Conservation (phyloP, 2,113 vertebrate genomes). For the Callipepla californica region DNA sequence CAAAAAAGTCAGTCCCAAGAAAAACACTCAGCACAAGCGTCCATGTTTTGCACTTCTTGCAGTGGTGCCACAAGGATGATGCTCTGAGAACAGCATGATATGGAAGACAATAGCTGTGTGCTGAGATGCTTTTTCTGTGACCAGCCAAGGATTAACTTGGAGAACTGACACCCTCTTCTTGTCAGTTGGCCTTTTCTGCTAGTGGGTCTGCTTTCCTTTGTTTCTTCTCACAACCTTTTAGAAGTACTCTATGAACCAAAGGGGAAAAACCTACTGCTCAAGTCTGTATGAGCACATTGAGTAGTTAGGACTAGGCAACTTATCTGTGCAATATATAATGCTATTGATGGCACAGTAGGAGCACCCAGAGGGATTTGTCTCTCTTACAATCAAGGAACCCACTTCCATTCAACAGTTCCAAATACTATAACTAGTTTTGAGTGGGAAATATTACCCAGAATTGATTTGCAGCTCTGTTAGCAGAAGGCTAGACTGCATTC, state of each 20-base stretch:
- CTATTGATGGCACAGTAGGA: not conserved
- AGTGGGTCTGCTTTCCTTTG: not conserved
- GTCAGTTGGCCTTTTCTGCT: accelerated
- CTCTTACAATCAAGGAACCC: not conserved
- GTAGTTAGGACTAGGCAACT: not conserved
- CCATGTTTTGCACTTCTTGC: not conserved
- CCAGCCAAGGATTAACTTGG: not conserved
- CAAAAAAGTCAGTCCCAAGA: not conserved
- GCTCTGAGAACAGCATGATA: not conserved
- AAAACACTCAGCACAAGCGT: not conserved
- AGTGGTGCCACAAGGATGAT: not conserved
- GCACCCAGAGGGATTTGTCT: not conserved
- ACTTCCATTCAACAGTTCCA: not conserved
- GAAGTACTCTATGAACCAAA: not conserved
- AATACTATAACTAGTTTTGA: not conserved
- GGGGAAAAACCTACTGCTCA: not conserved
- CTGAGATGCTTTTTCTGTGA: not conserved
- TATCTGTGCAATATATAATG: not conserved
- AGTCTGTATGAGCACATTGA: not conserved
- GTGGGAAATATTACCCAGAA: not conserved
- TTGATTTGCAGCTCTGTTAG: not conserved
- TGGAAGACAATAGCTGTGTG: not conserved
- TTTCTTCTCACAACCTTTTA: not conserved
- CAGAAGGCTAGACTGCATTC: not conserved
- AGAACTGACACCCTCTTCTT: not conserved